These are phyloP conservation scores for Tetragonula carbonaria DNA, from an alignment of 2,888 invertebrate genomes.

Conservation along the genomic window DNA sequence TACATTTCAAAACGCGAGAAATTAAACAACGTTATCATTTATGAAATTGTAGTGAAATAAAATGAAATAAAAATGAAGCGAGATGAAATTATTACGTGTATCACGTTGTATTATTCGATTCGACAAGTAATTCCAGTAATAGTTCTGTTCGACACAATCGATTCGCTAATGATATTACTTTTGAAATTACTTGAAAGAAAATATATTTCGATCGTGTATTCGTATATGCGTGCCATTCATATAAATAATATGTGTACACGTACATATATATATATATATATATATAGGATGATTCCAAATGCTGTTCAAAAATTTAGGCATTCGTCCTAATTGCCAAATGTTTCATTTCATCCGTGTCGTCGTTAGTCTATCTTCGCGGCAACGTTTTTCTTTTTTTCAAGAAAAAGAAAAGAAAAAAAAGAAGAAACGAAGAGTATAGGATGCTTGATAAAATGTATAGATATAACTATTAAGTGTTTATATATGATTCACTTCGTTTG, in stretches of 20 bases:
- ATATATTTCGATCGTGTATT: neutral
- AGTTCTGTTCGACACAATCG: conserved; percentile 7
- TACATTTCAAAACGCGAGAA: neutral
- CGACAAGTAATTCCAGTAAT: neutral
- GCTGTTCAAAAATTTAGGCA: conserved; percentile 1
- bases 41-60: neutral
- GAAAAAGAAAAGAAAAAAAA: neutral
- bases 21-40: neutral
- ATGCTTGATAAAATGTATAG: neutral
- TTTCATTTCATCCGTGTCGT: neutral
- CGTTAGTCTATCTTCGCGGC: neutral
- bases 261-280: neutral
- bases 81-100: neutral
- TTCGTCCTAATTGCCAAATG: no score
- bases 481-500: neutral
- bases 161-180: neutral
- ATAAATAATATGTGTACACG: conserved; percentile 4
- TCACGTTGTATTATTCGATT: neutral
- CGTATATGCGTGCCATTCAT: conserved; percentile 13
- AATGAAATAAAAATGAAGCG: neutral
- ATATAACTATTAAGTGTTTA: neutral
- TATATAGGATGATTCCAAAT: conserved; percentile 5
- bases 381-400: neutral
- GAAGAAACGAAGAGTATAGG: neutral
- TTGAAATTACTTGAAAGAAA: neutral